Base-by-base conservation (phyloP, 2,888 invertebrate genomes). In the Pseudoips prasinana region DNA sequence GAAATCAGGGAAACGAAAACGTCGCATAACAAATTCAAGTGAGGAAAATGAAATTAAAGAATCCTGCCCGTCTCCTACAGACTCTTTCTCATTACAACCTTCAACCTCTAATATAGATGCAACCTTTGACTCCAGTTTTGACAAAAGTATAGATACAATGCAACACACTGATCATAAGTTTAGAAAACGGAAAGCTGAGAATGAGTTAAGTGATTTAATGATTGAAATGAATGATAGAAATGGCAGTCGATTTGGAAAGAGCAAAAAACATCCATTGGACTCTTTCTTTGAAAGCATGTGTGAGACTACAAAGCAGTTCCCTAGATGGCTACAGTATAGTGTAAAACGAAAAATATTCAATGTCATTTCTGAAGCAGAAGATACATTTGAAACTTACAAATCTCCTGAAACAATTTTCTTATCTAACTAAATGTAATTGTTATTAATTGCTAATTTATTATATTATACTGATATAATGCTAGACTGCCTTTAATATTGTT, bases 221-320 rank as follows among this genome's bases (percentile, higher is more conserved):
- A 59, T 58, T 34, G 49, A 58, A 18, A 57, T 59, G 33, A 58
- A 53, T 2, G 51, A 55, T 6, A 39, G 42, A 33, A 49, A 25
- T 4, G 42, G 24, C 31, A 10, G 35, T 28, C 10, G 36, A 2
- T 56, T 40, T 6, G 10, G 24, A 7, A 43, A 56, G 0, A 33
- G 29, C 1, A 39, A 25, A 4, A 56, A 45, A 24, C 59, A 57
- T 29, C 59, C 57, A 0, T 32, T 57, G 29, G 53, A 57, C 11
- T 57, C 51, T 0, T 57, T 57, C 24, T 57, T 59, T 22, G 53
- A 59, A 19, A 59, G 60, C 24, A 59, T 57, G 60, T 59, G 57
- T 39, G 57, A 59, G 29, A 52, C 57, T 0, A 57, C 57, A 1
- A 57, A 56, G 9, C 56, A 58, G 25, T 56, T 56, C 8, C 56